Percentiles rank a stretch among this genome's conserved stretches.
These are phyloP conservation scores for Brachystomella parvula DNA, from an alignment of 1,140 invertebrate species.

Conservation along the genomic window DNA sequence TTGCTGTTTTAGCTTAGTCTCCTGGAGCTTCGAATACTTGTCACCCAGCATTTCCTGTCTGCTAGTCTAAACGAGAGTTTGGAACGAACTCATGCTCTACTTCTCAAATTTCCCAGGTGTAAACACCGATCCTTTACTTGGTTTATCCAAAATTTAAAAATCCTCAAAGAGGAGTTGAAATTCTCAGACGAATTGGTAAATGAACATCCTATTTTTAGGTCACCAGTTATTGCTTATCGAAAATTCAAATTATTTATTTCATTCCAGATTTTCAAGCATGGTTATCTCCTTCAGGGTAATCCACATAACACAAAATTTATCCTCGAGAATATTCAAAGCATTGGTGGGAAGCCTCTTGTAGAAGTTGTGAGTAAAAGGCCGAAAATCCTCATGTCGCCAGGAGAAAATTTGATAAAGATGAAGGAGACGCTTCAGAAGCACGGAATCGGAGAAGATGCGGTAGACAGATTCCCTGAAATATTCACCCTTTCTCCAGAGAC, in stretches of 20 bases:
- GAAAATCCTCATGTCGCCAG: conserved; percentile 50
- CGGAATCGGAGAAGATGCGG: conserved; percentile 47
- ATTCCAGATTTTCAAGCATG: conserved; percentile 46
- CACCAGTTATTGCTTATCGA: too few species aligned
- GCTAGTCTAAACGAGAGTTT: not conserved
- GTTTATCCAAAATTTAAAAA: not conserved
- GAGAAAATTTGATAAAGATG: conserved; percentile 46
- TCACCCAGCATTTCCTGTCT: conserved; percentile 1
- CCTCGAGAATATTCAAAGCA: conserved; percentile 45
- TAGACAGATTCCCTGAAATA: conserved; percentile 47
- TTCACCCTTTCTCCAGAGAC: conserved; percentile 49
- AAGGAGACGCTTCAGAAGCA: conserved; percentile 45
- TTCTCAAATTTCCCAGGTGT: conserved; percentile 4
- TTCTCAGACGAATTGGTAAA: not conserved
- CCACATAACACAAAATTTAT: conserved; percentile 49
- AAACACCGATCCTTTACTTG: conserved; percentile 5
- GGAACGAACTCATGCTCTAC: not conserved
- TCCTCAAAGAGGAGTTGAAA: not conserved
- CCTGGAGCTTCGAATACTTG: not conserved
- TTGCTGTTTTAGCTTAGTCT: not conserved
- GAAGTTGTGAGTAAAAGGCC: conserved; percentile 30
- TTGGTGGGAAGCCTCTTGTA: conserved; percentile 41
- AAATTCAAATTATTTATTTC: too few species aligned
- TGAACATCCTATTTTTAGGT: too few species aligned
- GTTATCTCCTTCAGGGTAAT: conserved; percentile 48